Conservation (phyloP, 2,113 vertebrate species). For the Paracanthobrama guichenoti region DNA sequence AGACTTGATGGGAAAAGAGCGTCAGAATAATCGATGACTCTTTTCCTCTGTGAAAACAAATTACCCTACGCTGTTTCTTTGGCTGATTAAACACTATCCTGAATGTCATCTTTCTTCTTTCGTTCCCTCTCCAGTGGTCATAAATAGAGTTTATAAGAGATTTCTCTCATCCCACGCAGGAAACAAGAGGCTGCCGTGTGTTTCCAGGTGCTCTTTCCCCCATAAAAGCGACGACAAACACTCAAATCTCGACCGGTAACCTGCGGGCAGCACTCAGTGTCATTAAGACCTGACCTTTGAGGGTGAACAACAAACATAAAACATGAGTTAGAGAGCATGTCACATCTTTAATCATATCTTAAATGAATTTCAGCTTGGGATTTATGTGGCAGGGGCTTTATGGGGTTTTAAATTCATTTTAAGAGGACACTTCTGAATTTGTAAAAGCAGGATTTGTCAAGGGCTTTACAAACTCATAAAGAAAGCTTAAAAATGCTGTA, state of each 20-base stretch:
- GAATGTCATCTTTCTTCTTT: conserved; percentile 28
- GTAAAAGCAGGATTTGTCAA: conserved; percentile 40
- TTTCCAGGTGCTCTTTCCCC: background rate
- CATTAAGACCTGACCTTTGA: conserved; percentile 44
- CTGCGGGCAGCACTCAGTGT: conserved; percentile 14
- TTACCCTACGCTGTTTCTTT: conserved; percentile 41
- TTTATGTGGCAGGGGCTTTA: conserved; percentile 30
- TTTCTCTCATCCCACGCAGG: background rate
- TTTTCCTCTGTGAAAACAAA: conserved; percentile 37
- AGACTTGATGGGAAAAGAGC: conserved; percentile 23
- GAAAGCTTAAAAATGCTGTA: conserved; percentile 32
- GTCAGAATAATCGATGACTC: conserved; percentile 28
- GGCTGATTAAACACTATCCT: conserved; percentile 50
- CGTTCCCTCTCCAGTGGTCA: conserved; percentile 8
- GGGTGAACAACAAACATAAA: conserved; percentile 41
- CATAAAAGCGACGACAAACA: background rate
- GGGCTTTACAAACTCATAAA: conserved; percentile 44
- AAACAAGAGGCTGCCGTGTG: background rate
- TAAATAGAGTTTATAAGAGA: conserved; percentile 43
- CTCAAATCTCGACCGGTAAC: background rate
- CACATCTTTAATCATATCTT: conserved; percentile 41
- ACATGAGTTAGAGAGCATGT: conserved; percentile 18
- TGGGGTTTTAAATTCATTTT: conserved; percentile 40
- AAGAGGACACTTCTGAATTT: conserved; percentile 37
- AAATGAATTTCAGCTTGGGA: conserved; percentile 37